A percentile compares a stretch with the other conserved stretches of the same genome.
These are phyloP conservation scores for Rhodeus uyekii DNA, from an alignment of 2,797 vertebrate genomes.

Conservation along the genomic window DNA sequence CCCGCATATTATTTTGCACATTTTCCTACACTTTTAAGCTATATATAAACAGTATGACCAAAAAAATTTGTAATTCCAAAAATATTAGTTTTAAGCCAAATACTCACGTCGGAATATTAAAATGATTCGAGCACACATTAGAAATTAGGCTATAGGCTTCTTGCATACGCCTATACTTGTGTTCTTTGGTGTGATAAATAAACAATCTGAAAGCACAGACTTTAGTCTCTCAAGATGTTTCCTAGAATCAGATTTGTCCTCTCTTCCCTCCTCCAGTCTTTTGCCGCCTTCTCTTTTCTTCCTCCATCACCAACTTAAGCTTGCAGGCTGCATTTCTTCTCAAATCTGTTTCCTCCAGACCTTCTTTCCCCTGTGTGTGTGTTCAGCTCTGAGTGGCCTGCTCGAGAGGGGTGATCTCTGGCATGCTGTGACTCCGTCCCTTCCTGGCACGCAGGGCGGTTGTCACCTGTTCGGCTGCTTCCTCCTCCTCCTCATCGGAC, in stretches of 20 bases:
- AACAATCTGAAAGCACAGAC: conserved; percentile 19
- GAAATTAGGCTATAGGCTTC: conserved; percentile 28
- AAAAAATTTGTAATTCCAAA: background rate
- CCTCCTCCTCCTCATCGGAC: conserved; percentile 76
- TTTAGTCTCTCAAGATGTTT: conserved; percentile 16
- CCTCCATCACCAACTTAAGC: background rate
- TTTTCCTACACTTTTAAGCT: background rate
- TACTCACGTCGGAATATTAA: conserved; percentile 14
- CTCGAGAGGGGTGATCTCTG: conserved; percentile 76
- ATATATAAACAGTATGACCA: no score
- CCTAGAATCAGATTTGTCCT: background rate
- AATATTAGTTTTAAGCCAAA: conserved; percentile 15
- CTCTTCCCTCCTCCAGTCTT: background rate
- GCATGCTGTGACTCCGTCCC: conserved; percentile 81
- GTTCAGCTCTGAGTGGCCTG: conserved; percentile 71
- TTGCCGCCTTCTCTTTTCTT: background rate
- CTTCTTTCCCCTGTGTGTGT: background rate
- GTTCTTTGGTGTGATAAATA: conserved; percentile 40
- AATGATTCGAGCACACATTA: conserved; percentile 15
- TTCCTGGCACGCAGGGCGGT: conserved; percentile 66
- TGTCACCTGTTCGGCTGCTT: conserved; percentile 62
- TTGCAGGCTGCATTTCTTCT: background rate
- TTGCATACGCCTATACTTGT: conserved; percentile 16
- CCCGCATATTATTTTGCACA: fast-evolving
- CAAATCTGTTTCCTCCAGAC: background rate